A percentile compares a stretch with the other conserved stretches of the same genome.
Evolutionary conservation across 1,140 invertebrate species (phyloP).

Genomic region (Pseudomyrmex flavicornis): DNA sequence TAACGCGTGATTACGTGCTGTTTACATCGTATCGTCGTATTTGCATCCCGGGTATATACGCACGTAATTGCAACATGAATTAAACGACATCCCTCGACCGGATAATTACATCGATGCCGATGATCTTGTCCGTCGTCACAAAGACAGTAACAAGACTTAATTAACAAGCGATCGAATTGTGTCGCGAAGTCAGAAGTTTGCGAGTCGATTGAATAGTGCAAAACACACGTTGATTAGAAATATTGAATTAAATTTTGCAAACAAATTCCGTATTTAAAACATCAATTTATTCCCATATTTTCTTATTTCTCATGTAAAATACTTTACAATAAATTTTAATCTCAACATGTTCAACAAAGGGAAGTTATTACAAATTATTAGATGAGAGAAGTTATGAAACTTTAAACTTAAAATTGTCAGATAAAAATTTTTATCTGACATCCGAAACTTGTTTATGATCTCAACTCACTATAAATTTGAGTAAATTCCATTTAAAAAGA

Average conservation of each 20-base stretch:
- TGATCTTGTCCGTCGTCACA: constrained; percentile 19
- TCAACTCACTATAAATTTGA: no score
- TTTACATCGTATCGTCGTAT: constrained; percentile 43
- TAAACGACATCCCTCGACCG: constrained; percentile 7
- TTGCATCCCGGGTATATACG: background rate
- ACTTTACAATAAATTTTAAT: no score
- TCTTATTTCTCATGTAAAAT: no score
- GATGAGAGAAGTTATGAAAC: no score
- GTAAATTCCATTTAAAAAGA: no score
- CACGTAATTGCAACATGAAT: constrained; percentile 19
- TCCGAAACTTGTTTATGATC: no score
- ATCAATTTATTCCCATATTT: no score
- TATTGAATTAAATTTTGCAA: background rate
- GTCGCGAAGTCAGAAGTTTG: background rate
- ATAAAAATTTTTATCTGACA: no score
- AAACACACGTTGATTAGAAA: background rate
- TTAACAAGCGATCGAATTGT: background rate
- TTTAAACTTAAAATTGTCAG: no score
- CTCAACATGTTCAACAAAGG: no score
- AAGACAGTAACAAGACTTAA: constrained; percentile 8
- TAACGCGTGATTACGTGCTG: constrained; percentile 52
- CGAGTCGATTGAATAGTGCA: background rate
- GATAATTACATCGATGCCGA: constrained; percentile 39
- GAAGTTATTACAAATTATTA: no score
- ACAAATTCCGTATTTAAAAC: no score